Conservation (phyloP, 2,113 vertebrate genomes). For the Oriolus oriolus region DNA sequence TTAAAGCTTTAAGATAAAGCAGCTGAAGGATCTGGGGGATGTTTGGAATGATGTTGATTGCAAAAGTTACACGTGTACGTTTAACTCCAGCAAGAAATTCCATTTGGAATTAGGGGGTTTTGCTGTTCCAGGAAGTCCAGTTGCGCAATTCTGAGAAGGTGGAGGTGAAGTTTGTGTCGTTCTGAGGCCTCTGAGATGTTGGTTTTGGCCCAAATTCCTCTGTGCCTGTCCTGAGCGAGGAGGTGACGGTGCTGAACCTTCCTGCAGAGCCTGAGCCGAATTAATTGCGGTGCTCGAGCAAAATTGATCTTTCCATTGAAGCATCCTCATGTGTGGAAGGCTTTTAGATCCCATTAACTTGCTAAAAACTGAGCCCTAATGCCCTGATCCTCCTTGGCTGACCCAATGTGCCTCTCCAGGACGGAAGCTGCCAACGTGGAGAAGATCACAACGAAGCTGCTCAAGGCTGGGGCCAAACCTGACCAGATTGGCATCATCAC, state of each 20-base stretch:
- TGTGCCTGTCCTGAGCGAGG: rapidly evolving
- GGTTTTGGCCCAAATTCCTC: rapidly evolving
- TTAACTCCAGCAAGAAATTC: neutral
- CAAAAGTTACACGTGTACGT: rapidly evolving
- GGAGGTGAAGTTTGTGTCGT: neutral
- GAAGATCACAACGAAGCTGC: conserved; percentile 95
- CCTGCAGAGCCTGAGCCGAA: neutral
- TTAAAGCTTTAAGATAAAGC: neutral
- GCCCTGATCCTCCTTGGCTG: neutral
- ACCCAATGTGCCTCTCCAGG: conserved; percentile 53
- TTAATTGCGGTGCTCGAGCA: rapidly evolving
- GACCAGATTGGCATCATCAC: conserved; percentile 99
- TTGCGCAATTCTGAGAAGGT: neutral
- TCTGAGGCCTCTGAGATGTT: neutral
- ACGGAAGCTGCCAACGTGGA: conserved; percentile 97
- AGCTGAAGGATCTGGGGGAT: neutral
- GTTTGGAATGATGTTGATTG: neutral
- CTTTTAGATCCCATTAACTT: neutral
- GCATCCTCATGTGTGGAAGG: rapidly evolving
- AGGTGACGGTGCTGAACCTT: neutral
- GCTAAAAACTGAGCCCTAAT: neutral
- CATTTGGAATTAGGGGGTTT: rapidly evolving
- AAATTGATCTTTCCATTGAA: neutral
- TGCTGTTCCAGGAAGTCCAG: neutral
- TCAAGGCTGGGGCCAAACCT: conserved; percentile 95